Evolutionary conservation across 2,113 vertebrate genomes (phyloP), one percentile per base, ranked within the genome.

Genomic region (Willisornis vidua): DNA sequence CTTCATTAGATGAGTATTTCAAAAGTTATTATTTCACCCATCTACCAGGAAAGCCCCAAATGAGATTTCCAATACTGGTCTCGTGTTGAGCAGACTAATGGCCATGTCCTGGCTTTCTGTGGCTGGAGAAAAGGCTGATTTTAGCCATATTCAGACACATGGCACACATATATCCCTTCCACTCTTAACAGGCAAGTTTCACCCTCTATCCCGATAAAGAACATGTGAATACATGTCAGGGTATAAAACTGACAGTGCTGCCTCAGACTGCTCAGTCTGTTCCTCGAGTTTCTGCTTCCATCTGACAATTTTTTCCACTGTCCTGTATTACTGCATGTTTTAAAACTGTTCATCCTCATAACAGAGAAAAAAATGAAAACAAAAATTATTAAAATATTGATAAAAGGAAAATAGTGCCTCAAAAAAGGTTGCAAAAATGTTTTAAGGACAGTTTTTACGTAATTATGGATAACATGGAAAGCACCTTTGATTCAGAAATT

Each of bases 251-350:
- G 54, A 68, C 31, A 45, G n/a, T 17, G 18, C 29, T 87, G 33
- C 9, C 61, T 62, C 39, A 23, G 26, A 46, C 3, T 58, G 18
- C 25, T 26, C 6, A 33, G 35, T 19, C 45, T 43, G 14, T 24
- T 83, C 25, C 58, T 31, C 9, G 24, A 87, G 6, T 12, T 91
- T 62, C 43, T n/a, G 14, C n/a, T 78, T 45, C 52, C 23, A 43
- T 51, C 39, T 41, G 29, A 48, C 17, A 14, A 10, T 23, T 85
- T 82, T 81, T 49, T 37, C 45, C 54, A 46, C 2, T 22, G 41
- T 25, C 14, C 12, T 3, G 3, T 8, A 31, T 25, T 51, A 24
- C 7, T 41, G 54, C 4, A 19, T 1, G 0, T 23, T 68, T 55
- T 25, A 46, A 66, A 84, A 9, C 3, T 22, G 54, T 6, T 68